phyloP scores from a whole-genome alignment of 2,888 invertebrate species.

The Drosophila demipolita region DNA sequence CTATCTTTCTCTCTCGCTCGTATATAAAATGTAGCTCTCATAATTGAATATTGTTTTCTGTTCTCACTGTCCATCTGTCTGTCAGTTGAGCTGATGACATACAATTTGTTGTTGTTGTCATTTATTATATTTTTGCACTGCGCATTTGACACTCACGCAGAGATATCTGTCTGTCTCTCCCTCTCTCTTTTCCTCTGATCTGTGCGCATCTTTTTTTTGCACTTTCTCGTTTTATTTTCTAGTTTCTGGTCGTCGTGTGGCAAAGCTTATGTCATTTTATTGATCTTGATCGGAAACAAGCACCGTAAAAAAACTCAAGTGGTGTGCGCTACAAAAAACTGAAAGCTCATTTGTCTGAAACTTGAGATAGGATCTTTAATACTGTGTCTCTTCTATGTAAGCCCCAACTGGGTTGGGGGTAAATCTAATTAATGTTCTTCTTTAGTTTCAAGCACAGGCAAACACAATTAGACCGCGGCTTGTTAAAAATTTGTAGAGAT shows the following conservation, averaged over 20 bases:
- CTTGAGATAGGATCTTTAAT: conserved; percentile 50
- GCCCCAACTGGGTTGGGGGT: conserved; percentile 38
- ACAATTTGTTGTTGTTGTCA: conserved; percentile 20
- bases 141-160: conserved; percentile 56
- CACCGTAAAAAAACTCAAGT: conserved; percentile 20
- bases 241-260: conserved; percentile 38
- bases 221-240: conserved; percentile 46
- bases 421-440: conserved; percentile 16
- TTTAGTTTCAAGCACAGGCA: not conserved
- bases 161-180: conserved; percentile 7
- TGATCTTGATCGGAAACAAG: conserved; percentile 68
- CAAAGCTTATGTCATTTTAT: conserved; percentile 75
- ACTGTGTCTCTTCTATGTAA: conserved; percentile 21
- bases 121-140: conserved; percentile 54
- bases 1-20: conserved; percentile 6
- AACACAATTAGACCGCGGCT: conserved; percentile 28
- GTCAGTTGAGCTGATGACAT: conserved; percentile 45
- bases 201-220: conserved; percentile 33
- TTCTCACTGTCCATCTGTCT: conserved; percentile 1
- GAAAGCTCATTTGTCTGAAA: conserved; percentile 67
- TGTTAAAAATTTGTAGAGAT: conserved; percentile 10
- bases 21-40: conserved; percentile 45
- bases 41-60: conserved; percentile 65
- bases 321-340: conserved; percentile 38
- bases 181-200: conserved; percentile 16